phyloP scores from a whole-genome alignment of 1,140 invertebrate species.

The Zaprionus nigranus region DNA sequence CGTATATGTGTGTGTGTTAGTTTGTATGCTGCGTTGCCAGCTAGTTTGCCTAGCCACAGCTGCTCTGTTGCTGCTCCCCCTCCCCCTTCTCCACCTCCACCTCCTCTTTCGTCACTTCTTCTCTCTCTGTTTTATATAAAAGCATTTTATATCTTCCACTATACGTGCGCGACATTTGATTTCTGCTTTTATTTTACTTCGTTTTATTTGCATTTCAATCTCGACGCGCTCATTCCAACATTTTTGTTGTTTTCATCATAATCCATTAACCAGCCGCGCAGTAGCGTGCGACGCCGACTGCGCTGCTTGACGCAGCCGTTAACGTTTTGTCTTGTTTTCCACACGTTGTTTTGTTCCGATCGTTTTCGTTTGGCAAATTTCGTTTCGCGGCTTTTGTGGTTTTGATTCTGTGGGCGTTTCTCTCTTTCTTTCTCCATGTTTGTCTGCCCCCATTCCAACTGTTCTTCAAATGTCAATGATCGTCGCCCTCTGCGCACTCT shows the following conservation, averaged over 20 bases:
- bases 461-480: constrained; percentile 66
- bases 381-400: constrained; percentile 48
- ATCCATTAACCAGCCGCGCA: constrained; percentile 33
- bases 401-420: constrained; percentile 70
- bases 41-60: constrained; percentile 42
- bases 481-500: constrained; percentile 35
- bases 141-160: constrained; percentile 52
- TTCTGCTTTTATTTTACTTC: constrained; percentile 45
- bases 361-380: constrained; percentile 66
- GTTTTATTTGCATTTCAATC: constrained; percentile 62
- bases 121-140: constrained; percentile 30
- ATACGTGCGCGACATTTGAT: constrained; percentile 65
- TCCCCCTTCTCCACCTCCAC: not conserved
- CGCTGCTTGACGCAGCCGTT: constrained; percentile 14
- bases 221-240: constrained; percentile 42
- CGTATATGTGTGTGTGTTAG: constrained; percentile 4
- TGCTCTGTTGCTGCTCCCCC: no score
- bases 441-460: constrained; percentile 58
- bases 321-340: constrained; percentile 57
- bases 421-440: constrained; percentile 10
- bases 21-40: constrained; percentile 42
- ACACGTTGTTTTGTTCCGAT: constrained; percentile 66
- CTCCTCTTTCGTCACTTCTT: constrained; percentile 14
- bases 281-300: constrained; percentile 1
- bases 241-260: constrained; percentile 66